These are phyloP conservation scores for Ophioninae sp. DNA, from an alignment of 2,888 invertebrate genomes.

Conservation along the genomic window DNA sequence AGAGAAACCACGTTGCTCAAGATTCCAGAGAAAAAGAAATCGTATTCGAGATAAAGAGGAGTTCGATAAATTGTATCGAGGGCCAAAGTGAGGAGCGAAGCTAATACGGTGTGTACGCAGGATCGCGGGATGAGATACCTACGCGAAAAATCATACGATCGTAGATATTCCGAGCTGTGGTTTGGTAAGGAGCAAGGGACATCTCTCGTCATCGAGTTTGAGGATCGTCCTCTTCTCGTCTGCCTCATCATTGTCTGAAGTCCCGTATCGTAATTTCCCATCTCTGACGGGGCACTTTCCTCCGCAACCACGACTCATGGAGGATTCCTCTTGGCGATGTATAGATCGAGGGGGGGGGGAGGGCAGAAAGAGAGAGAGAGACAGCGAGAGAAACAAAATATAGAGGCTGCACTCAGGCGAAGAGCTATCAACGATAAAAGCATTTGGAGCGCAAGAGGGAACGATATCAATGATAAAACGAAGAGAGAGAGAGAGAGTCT, in stretches of 20 bases:
- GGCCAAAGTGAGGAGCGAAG: background rate
- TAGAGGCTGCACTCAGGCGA: conserved; percentile 61
- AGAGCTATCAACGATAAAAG: conserved; percentile 69
- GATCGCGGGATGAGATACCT: conserved; percentile 21
- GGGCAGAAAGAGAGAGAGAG: conserved; percentile 34
- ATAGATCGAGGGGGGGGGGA: conserved; percentile 1
- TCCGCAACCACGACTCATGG: conserved; percentile 8
- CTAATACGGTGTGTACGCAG: conserved; percentile 13
- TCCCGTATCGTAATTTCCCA: conserved; percentile 67
- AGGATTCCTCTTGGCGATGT: conserved; percentile 40
- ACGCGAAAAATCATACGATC: conserved; percentile 37
- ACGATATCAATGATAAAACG: conserved; percentile 68
- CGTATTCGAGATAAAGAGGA: background rate
- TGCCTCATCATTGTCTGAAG: conserved; percentile 62
- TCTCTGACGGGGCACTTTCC: conserved; percentile 67
- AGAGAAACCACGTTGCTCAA: too few relatives aligned
- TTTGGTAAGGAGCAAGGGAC: conserved; percentile 14
- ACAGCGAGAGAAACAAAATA: conserved; percentile 36
- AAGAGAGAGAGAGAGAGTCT: conserved; percentile 65
- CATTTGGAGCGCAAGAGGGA: conserved; percentile 59
- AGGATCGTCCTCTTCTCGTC: conserved; percentile 1
- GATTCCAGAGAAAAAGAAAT: background rate
- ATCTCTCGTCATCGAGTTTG: background rate
- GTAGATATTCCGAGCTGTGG: conserved; percentile 35
- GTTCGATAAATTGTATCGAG: background rate